Evolutionary conservation across 2,113 vertebrate species (phyloP), one percentile per base, ranked within the genome.

Genomic region (Pterocles burchelli): DNA sequence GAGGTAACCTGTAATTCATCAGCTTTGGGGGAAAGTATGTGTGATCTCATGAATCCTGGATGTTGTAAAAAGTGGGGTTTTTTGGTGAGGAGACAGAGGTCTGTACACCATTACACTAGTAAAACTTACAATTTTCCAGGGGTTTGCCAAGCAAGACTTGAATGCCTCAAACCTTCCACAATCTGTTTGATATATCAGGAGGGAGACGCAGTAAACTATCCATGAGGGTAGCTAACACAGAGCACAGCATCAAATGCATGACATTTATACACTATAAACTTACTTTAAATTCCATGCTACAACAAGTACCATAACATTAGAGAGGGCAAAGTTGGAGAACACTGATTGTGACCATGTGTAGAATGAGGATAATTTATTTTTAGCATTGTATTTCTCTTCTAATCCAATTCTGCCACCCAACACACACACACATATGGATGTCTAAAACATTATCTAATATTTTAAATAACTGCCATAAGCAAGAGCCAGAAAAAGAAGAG

Each of bases 1-100:
- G 54, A 83, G 33, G 61, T 74, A 96, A 90, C 81, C 70, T 95
- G 67, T 70, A 92, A 96, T 87, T 90, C 89, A 92, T 92, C 91
- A 85, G 48, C 59, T 94, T 85, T 88, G 29, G 49, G 49, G 52
- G 78, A 67, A 91, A 96, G 94, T 91, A 95, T 63, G 70, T 89
- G 93, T 97, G 93, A 96, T 85, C 88, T 97, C 95, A 92, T 68
- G 88, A 89, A 89, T 94, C 52, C 76, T 96, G 95, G 55, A 96
- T 93, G 92, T 46, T 94, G 88, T 94, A 93, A 94, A 97, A 87
- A 63, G 45, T 2, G 48, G 51, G 3, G 8, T n/a, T n/a, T 46
- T 93, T 90, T 85, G 76, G 66, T 76, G 71, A 90, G 66, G 83
- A 97, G 82, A 96, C 77, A 95, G 81, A 94, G 66, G 66, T 90